A percentile compares a stretch with the other conserved stretches of the same genome.
phyloP scores from a whole-genome alignment of 2,888 invertebrate species.

The Drosophila siamana region DNA sequence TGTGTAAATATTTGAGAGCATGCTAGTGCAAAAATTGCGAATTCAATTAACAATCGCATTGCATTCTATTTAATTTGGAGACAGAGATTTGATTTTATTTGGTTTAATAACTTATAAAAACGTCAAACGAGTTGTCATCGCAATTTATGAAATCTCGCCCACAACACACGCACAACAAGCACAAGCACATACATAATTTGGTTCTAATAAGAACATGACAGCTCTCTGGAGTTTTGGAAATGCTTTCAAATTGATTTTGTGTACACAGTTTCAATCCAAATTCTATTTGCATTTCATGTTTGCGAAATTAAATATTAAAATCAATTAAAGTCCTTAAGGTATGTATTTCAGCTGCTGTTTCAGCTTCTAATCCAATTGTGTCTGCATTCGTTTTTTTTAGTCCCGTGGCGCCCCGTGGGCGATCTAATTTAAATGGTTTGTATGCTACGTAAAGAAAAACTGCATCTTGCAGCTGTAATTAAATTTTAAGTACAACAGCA shows the following conservation, averaged over 20 bases:
- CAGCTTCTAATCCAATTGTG: slow-evolving; percentile 3
- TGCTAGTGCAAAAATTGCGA: slow-evolving; percentile 15
- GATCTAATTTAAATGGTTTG: slow-evolving; percentile 15
- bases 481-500: slow-evolving; percentile 53
- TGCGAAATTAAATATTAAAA: slow-evolving; percentile 74
- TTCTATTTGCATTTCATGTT: slow-evolving; percentile 66
- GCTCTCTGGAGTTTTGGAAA: not conserved
- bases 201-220: not conserved
- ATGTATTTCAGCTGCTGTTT: slow-evolving; percentile 1
- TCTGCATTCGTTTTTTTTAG: slow-evolving; percentile 41
- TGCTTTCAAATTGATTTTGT: slow-evolving; percentile 57
- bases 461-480: slow-evolving; percentile 44
- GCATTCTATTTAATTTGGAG: not conserved
- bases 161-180: not conserved
- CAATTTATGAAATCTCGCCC: not conserved
- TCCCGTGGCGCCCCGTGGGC: slow-evolving; percentile 17
- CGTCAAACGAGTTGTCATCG: not conserved
- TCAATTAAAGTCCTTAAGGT: slow-evolving; percentile 66
- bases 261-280: slow-evolving; percentile 28
- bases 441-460: slow-evolving; percentile 42
- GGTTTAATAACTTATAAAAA: slow-evolving; percentile 7
- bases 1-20: slow-evolving; percentile 35
- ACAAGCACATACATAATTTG: slow-evolving; percentile 2
- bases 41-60: slow-evolving; percentile 25
- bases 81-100: not conserved